Evolutionary conservation across 2,113 vertebrate species (phyloP), one percentile per base, ranked within the genome.

Genomic region (Phasianus colchicus): DNA sequence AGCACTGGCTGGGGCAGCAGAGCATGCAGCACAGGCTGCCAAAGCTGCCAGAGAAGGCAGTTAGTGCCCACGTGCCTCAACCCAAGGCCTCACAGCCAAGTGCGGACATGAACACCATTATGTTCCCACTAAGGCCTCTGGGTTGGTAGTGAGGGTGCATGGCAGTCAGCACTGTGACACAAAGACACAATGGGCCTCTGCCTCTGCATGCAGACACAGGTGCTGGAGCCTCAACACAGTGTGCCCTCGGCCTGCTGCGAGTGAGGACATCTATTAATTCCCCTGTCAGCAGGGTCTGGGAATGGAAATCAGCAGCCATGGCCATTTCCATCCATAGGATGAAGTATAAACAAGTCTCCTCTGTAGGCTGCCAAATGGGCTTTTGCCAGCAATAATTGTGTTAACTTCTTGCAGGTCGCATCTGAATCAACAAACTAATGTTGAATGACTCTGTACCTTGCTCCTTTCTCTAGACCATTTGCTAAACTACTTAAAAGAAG

Each of bases 191-290:
- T 40, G 38, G 25, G 38, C 38, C 61, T 64, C 38, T 3, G 61
- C 61, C 50, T 57, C 21, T 0, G 1, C 40, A 45, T 38, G n/a
- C 42, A 43, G 48, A 65, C 32, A 7, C 10, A 5, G 1, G 1
- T 7, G 1, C 2, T 27, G 25, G 30, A 36, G 57, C 25, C 16
- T 40, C 5, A 5, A 47, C 57, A 36, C 22, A 21, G n/a, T 4
- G 65, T 8, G 52, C 13, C 11, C 71, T 61, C 69, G 88, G 64
- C 30, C 15, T 1, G 1, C n/a, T 45, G 55, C n/a, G 27, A 54
- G 38, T 0, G 0, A 77, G 50, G 72, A 9, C 1, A 1, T 38
- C n/a, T 21, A 1, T 40, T 65, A 9, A 9, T 20, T 19, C 42
- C 25, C 36, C 17, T 11, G 29, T 27, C 0, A 54, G 42, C 32